A percentile compares a stretch with the other conserved stretches of the same genome.
Evolutionary conservation across 2,113 vertebrate species (phyloP).

Genomic region (Cinclus cinclus): DNA sequence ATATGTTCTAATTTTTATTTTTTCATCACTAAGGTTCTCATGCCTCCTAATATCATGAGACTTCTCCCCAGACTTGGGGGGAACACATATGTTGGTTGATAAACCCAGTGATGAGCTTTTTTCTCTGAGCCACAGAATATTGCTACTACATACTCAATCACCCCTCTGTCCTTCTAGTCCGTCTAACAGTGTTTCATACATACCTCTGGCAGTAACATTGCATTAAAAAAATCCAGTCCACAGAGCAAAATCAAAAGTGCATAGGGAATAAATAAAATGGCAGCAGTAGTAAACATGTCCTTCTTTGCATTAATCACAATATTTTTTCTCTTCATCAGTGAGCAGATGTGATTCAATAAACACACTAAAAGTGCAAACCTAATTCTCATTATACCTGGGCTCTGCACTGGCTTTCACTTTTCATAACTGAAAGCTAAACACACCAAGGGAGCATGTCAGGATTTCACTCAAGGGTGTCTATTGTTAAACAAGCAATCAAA

Average conservation of each 20-base stretch:
- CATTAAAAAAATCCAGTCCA: not conserved
- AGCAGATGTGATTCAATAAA: not conserved
- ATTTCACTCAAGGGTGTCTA: not conserved
- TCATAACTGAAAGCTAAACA: not conserved
- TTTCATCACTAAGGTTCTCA: not conserved
- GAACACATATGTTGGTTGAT: not conserved
- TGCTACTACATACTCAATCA: not conserved
- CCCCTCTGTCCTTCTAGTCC: not conserved
- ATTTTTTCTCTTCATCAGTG: not conserved
- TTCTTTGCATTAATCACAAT: not conserved
- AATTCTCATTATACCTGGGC: not conserved
- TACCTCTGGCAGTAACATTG: not conserved
- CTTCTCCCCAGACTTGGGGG: not conserved
- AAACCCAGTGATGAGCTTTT: not conserved
- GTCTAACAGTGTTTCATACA: not conserved
- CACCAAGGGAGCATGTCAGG: accelerated
- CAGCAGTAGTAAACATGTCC: not conserved
- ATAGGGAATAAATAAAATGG: not conserved
- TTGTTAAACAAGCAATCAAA: not conserved
- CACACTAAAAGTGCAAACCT: not conserved
- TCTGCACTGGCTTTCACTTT: not conserved
- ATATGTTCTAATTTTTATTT: not conserved
- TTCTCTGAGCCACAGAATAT: not conserved
- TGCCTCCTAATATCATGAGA: not conserved
- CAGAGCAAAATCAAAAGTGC: not conserved